Conservation (phyloP, 2,113 vertebrate genomes). For the Osmerus mordax region DNA sequence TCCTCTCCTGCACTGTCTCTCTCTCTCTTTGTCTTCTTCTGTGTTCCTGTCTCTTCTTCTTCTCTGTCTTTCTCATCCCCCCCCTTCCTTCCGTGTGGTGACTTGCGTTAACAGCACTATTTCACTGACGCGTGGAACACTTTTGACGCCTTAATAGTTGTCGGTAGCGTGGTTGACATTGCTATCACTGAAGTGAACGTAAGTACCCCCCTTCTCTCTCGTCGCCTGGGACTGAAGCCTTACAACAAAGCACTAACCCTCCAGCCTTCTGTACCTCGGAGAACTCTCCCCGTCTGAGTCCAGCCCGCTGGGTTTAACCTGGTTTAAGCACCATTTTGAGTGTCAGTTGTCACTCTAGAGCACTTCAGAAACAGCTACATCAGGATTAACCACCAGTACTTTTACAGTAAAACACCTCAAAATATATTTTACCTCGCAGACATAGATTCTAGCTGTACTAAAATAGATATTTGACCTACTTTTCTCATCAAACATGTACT, state of each 20-base stretch:
- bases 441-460: too few relatives aligned
- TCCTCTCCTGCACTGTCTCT: constrained; percentile 17
- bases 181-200: constrained; percentile 99
- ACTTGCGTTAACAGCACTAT: constrained; percentile 94
- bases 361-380: too few relatives aligned
- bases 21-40: constrained; percentile 12
- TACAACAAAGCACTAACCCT: constrained; percentile 49
- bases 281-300: too few relatives aligned
- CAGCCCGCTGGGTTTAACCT: too few relatives aligned
- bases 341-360: too few relatives aligned
- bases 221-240: constrained; percentile 71
- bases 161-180: constrained; percentile 99
- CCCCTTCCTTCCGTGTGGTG: constrained; percentile 64
- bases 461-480: too few relatives aligned
- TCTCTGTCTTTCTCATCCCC: constrained; percentile 16
- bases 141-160: constrained; percentile 99
- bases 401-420: too few relatives aligned
- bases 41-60: background rate
- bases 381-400: too few relatives aligned
- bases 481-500: too few relatives aligned
- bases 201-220: constrained; percentile 75
- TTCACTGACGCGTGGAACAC: constrained; percentile 99
- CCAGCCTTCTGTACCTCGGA: background rate
- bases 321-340: background rate
- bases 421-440: too few relatives aligned